Conservation (phyloP, 2,113 vertebrate species). For the Ptychochromis oligacanthus region DNA sequence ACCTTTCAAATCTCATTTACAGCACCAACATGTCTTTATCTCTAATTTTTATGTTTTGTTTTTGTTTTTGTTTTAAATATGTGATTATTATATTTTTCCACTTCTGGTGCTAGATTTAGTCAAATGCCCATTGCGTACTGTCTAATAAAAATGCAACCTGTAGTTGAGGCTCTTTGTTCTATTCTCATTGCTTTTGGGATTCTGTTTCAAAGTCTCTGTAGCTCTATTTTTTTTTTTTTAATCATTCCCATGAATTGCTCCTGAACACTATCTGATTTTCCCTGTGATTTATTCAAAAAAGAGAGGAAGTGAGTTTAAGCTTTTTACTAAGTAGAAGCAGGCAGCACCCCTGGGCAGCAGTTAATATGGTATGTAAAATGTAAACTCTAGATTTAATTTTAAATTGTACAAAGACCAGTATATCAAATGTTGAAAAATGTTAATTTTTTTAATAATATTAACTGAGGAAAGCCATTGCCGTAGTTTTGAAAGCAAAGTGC, state of each 20-base stretch:
- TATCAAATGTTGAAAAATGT: background rate
- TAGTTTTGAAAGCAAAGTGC: background rate
- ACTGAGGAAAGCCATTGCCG: background rate
- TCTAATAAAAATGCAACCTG: constrained; percentile 35
- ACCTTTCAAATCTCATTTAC: constrained; percentile 10
- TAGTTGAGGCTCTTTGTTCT: constrained; percentile 27
- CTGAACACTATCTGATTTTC: constrained; percentile 70
- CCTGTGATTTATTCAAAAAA: constrained; percentile 51
- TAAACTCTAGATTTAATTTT: background rate
- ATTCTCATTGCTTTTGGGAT: constrained; percentile 41
- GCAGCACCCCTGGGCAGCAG: constrained; percentile 45
- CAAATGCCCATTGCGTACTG: constrained; percentile 45
- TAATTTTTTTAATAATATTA: background rate
- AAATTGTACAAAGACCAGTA: background rate
- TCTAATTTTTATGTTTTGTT: background rate
- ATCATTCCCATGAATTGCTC: constrained; percentile 65
- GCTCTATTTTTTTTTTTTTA: constrained; percentile 42
- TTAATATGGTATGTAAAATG: background rate
- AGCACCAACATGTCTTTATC: background rate
- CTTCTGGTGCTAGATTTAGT: constrained; percentile 35
- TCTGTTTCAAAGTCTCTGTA: constrained; percentile 53
- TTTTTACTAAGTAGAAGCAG: constrained; percentile 51
- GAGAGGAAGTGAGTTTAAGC: constrained; percentile 42
- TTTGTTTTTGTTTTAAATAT: constrained; percentile 5
- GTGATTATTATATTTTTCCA: constrained; percentile 44